Evolutionary conservation across 1,140 invertebrate species (phyloP), one percentile per base, ranked within the genome.

Genomic region (Brachionus koreanus): DNA sequence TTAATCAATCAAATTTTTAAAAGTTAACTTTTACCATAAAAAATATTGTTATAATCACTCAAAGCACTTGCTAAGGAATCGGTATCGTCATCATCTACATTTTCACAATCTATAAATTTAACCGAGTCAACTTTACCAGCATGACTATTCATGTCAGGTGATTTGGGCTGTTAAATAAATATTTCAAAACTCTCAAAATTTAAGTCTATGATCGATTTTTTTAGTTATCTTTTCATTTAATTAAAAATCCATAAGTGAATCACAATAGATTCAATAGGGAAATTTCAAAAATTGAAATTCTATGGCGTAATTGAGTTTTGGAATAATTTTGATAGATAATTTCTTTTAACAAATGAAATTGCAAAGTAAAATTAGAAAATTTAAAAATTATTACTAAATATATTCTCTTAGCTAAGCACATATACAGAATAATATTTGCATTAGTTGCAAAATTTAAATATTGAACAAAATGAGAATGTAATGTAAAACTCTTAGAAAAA

Each of bases 31-130:
- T 72, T 43, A 74, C 69, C 69, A 49, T 74, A 74, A 25, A 74
- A 74, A 23, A 74, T 10, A 46, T 25, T 46, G 37, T 74, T 74
- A n/a, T 74, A 74, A 74, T 74, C 69, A 29, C 69, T 74, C 10
- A 74, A 74, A 74, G 39, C 69, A 33, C 69, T 74, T 25, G 39
- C 69, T 25, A 74, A 46, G 0, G 69, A 74, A 74, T 74, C 69
- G 46, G 19, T 74, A 29, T 74, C 69, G 43, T 74, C 42, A 74
- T 74, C 69, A 12, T 46, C 39, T 46, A 25, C 42, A 74, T 29
- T 46, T 12, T 46, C 69, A 46, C 5, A 25, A 19, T 74, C 69
- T 35, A 74, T 25, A 39, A 74, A 74, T 74, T 46, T 74, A 12
- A 74, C 39, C 19, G 37, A 46, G 13, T 74, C 33, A 9, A 35